phyloP scores from a whole-genome alignment of 2,797 vertebrate species.

The Pseudotriccus pelzelni region DNA sequence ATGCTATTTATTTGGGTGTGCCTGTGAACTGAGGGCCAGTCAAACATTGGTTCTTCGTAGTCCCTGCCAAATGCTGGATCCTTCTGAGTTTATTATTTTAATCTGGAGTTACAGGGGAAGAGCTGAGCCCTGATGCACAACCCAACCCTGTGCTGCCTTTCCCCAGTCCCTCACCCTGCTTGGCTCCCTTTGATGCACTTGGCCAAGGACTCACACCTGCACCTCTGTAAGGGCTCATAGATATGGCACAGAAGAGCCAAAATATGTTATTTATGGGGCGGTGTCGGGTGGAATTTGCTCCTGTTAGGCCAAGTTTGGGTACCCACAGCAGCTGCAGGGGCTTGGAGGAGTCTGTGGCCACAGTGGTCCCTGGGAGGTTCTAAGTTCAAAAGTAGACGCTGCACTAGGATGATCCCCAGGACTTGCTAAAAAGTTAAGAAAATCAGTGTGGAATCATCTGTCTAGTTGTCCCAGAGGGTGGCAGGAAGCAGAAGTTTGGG shows the following conservation, averaged over 20 bases:
- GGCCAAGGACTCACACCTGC: not conserved
- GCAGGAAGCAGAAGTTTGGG: not conserved
- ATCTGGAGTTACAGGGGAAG: conserved; percentile 24
- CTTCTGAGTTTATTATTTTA: conserved; percentile 39
- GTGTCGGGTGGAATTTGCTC: not conserved
- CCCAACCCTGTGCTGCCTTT: not conserved
- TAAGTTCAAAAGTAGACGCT: not conserved
- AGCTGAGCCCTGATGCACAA: not conserved
- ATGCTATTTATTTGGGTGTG: conserved; percentile 64
- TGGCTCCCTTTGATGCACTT: not conserved
- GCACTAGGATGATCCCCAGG: not conserved
- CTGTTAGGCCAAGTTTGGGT: not conserved
- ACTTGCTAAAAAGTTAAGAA: not conserved
- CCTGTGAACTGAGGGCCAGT: conserved; percentile 28
- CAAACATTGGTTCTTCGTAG: not conserved
- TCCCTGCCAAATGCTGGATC: conserved; percentile 38
- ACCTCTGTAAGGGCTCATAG: not conserved
- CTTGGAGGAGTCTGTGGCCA: not conserved
- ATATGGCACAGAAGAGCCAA: not conserved
- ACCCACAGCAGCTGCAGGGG: not conserved
- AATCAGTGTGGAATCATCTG: not conserved
- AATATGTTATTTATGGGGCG: not conserved
- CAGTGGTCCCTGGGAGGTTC: not conserved
- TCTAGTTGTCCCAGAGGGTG: not conserved
- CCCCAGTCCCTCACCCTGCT: not conserved